Evolutionary conservation across 2,888 invertebrate genomes (phyloP).

Genomic region (Spodoptera littoralis): DNA sequence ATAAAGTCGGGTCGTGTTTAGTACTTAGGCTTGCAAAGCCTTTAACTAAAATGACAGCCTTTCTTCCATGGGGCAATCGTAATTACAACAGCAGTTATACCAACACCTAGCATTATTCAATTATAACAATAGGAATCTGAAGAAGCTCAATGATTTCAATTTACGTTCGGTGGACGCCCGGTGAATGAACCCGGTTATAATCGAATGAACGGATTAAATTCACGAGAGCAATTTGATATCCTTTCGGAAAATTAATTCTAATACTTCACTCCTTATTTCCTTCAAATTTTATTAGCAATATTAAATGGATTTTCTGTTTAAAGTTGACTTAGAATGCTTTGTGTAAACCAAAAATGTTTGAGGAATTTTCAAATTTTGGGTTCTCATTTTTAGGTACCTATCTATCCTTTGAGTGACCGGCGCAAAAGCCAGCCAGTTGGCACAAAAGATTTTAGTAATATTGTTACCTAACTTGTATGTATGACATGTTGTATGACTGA

Average conservation of each 20-base stretch:
- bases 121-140: not conserved
- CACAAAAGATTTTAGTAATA: not conserved
- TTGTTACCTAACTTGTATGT: constrained; percentile 5
- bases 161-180: not conserved
- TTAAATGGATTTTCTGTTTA: constrained; percentile 1
- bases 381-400: not conserved
- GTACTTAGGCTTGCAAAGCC: no score
- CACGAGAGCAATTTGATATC: constrained; percentile 29
- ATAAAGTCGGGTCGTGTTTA: no score
- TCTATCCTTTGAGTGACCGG: constrained; percentile 17
- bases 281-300: constrained; percentile 18
- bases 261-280: constrained; percentile 5
- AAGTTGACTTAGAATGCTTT: constrained; percentile 20
- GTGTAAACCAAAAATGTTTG: constrained; percentile 22
- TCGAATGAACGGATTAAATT: constrained; percentile 28
- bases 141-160: not conserved
- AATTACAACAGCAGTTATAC: no score
- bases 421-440: constrained; percentile 4
- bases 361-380: constrained; percentile 7
- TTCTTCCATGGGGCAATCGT: no score
- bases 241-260: constrained; percentile 3
- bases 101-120: no score
- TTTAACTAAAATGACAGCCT: no score
- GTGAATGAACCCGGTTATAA: constrained; percentile 12
- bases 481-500: not conserved